Conservation (phyloP, 1,140 invertebrate genomes). For the Conopomorpha cramerella region DNA sequence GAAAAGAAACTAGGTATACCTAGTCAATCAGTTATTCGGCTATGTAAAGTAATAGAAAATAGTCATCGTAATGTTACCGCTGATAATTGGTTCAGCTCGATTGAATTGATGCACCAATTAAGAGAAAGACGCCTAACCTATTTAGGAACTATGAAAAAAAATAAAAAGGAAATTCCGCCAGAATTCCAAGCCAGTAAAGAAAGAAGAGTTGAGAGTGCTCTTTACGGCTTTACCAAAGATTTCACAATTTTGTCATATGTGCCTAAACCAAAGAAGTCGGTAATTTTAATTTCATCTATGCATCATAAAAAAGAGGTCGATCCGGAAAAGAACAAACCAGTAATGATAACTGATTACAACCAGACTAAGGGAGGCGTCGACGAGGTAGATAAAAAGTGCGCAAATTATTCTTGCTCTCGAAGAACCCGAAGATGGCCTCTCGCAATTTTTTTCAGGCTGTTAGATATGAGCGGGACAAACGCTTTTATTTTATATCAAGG, state of each 20-base stretch:
- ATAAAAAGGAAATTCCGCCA: slow-evolving; percentile 39
- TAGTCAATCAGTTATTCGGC: slow-evolving; percentile 16
- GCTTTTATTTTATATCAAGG: slow-evolving; percentile 12
- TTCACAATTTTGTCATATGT: slow-evolving; percentile 13
- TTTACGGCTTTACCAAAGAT: slow-evolving; percentile 15
- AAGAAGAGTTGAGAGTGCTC: slow-evolving; percentile 5
- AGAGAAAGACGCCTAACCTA: slow-evolving; percentile 24
- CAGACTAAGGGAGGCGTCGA: slow-evolving; percentile 44
- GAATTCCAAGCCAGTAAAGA: slow-evolving; percentile 8
- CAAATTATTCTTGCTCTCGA: slow-evolving; percentile 25
- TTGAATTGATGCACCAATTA: slow-evolving; percentile 24
- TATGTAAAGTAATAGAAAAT: slow-evolving; percentile 15
- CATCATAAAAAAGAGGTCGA: slow-evolving; percentile 16
- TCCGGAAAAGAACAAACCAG: slow-evolving; percentile 23
- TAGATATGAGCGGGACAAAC: slow-evolving; percentile 26
- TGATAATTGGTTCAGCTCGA: slow-evolving; percentile 42
- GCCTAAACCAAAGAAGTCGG: slow-evolving; percentile 15
- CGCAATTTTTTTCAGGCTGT: slow-evolving; percentile 24
- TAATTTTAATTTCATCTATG: slow-evolving; percentile 20
- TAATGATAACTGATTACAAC: slow-evolving; percentile 42
- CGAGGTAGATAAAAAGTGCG: slow-evolving; percentile 34
- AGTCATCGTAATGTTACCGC: no score
- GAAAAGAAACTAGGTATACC: slow-evolving; percentile 13
- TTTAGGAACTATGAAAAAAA: slow-evolving; percentile 48
- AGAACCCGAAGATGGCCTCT: slow-evolving; percentile 33